phyloP scores from a whole-genome alignment of 1,140 invertebrate species.

The Uloborus diversus region DNA sequence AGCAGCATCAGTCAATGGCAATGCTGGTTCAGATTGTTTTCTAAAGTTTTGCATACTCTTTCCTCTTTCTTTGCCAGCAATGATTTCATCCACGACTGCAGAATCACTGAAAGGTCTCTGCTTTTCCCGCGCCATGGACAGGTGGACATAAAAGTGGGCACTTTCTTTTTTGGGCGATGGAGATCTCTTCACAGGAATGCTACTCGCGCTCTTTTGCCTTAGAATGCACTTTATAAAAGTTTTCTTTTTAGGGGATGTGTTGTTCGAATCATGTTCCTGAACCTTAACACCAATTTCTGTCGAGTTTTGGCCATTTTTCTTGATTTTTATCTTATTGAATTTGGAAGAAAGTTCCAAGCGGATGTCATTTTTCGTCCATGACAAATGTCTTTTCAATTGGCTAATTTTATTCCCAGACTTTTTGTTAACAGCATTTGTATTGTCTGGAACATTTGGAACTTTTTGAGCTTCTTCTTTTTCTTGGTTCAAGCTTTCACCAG shows the following conservation, averaged over 20 bases:
- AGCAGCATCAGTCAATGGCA: neutral
- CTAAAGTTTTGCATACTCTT: neutral
- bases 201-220: conserved; percentile 40
- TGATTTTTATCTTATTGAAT: conserved; percentile 61
- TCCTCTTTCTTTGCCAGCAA: neutral
- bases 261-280: conserved; percentile 53
- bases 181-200: conserved; percentile 54
- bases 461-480: conserved; percentile 12
- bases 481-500: conserved; percentile 19
- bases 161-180: conserved; percentile 58
- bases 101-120: conserved; percentile 38
- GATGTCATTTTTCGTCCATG: conserved; percentile 61
- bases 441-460: neutral
- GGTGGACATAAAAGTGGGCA: conserved; percentile 56
- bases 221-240: conserved; percentile 50
- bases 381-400: conserved; percentile 59
- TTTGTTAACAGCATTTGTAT: neutral
- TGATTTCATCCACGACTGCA: conserved; percentile 1
- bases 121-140: conserved; percentile 35
- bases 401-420: conserved; percentile 32
- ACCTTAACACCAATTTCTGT: conserved; percentile 56
- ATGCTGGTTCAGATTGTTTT: conserved; percentile 24
- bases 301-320: conserved; percentile 58
- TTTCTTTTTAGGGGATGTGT: conserved; percentile 44
- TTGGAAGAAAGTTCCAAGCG: conserved; percentile 58